phyloP scores from a whole-genome alignment of 92 coral and sea anemone genomes.

The Umimayanthus chanpuru region DNA sequence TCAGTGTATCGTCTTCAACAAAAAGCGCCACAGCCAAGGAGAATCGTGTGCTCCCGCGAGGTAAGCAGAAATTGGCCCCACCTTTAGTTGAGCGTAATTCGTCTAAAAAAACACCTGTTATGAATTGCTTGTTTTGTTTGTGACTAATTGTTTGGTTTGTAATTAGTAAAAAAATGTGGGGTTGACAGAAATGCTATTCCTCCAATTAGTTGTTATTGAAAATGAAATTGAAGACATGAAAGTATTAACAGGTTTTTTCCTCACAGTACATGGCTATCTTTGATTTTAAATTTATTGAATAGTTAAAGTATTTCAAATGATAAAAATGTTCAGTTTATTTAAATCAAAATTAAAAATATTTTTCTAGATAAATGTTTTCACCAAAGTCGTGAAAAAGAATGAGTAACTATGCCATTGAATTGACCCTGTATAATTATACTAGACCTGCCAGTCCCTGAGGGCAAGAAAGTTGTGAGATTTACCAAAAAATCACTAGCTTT shows the following conservation, averaged over 20 bases:
- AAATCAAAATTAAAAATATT: no score
- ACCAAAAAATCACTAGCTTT: no score
- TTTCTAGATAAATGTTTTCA: no score
- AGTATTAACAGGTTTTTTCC: not conserved
- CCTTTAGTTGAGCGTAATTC: not conserved
- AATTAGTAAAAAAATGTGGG: not conserved
- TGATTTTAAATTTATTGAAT: no score
- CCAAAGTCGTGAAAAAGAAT: no score
- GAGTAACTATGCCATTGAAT: no score
- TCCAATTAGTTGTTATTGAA: not conserved
- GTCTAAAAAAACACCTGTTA: conserved; percentile 33
- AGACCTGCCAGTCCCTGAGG: no score
- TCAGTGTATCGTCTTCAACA: conserved; percentile 91
- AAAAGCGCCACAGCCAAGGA: conserved; percentile 87
- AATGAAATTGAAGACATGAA: not conserved
- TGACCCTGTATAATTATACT: no score
- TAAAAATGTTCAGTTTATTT: no score
- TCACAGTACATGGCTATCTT: not conserved
- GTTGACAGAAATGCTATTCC: not conserved
- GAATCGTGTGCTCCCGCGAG: conserved; percentile 81
- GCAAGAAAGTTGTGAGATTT: no score
- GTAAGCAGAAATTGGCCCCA: conserved; percentile 56
- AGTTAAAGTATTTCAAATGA: no score
- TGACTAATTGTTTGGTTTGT: not conserved
- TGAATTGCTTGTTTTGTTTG: not conserved